phyloP scores from a whole-genome alignment of 2,888 invertebrate genomes.

The Leptogaster cylindrica region DNA sequence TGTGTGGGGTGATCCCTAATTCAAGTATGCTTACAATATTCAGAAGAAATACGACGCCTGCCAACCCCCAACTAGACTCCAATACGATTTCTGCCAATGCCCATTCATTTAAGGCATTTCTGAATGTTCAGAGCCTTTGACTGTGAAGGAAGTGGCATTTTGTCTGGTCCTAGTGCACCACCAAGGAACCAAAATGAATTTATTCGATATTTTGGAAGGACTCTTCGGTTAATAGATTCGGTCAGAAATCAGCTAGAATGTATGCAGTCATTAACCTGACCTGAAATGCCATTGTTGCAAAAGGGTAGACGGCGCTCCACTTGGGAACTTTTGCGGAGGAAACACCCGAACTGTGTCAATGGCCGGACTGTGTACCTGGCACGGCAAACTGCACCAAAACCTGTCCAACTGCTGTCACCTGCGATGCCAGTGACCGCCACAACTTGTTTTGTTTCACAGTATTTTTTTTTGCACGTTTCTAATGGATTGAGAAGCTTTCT shows the following conservation, averaged over 20 bases:
- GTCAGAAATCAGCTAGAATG: not conserved
- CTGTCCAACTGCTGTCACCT: conserved; percentile 11
- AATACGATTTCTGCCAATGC: not conserved
- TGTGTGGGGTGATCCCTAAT: not conserved
- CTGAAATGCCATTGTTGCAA: not conserved
- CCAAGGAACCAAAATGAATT: no score
- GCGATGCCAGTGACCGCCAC: not conserved
- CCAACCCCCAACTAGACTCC: no score
- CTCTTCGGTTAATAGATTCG: not conserved
- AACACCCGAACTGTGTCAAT: conserved; percentile 5
- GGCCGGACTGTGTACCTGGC: not conserved
- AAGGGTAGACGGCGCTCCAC: not conserved
- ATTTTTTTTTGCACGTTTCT: not conserved
- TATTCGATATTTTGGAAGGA: no score
- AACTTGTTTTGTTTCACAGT: conserved; percentile 12
- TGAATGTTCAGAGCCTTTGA: not conserved
- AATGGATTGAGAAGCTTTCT: not conserved
- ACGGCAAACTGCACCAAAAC: not conserved
- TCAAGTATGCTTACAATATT: not conserved
- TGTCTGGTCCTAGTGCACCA: no score
- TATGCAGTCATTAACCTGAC: not conserved
- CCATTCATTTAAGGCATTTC: not conserved
- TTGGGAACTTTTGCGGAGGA: no score
- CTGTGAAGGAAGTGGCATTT: no score
- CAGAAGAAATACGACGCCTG: not conserved